Percentiles rank a stretch among this genome's conserved stretches.
These are phyloP conservation scores for Portevinia maculata DNA, from an alignment of 2,888 invertebrate species.

Conservation along the genomic window DNA sequence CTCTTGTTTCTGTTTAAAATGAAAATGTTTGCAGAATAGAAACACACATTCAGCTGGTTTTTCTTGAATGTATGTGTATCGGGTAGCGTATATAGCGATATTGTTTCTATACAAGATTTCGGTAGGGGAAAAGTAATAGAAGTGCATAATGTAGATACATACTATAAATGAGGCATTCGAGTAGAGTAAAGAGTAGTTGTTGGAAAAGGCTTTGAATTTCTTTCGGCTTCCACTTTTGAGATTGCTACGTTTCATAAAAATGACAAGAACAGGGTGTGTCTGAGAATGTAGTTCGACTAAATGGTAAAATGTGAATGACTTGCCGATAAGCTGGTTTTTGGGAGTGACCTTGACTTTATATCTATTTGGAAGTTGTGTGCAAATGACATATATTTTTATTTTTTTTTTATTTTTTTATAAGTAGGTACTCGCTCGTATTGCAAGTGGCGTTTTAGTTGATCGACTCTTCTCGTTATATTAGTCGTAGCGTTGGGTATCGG, in stretches of 20 bases:
- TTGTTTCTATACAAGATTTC: slow-evolving; percentile 35
- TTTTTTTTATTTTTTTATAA: too few species aligned
- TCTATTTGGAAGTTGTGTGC: too few species aligned
- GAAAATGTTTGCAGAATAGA: slow-evolving; percentile 31
- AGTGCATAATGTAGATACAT: slow-evolving; percentile 68
- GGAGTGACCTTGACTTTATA: too few species aligned
- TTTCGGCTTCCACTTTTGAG: slow-evolving; percentile 40
- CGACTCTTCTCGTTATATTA: too few species aligned
- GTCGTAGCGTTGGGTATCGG: too few species aligned
- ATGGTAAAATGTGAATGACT: too few species aligned
- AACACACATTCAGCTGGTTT: slow-evolving; percentile 19
- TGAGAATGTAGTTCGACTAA: background rate
- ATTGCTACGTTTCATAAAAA: slow-evolving; percentile 58
- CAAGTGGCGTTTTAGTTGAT: too few species aligned
- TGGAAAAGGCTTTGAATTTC: slow-evolving; percentile 4
- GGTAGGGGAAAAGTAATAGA: slow-evolving; percentile 55
- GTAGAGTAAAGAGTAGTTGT: slow-evolving; percentile 1
- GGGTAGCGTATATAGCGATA: background rate
- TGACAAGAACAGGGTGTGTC: slow-evolving; percentile 52
- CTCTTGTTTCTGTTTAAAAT: slow-evolving; percentile 71
- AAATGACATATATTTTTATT: too few species aligned
- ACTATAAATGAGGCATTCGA: slow-evolving; percentile 59
- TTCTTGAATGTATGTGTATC: background rate
- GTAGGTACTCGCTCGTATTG: too few species aligned
- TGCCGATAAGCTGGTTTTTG: too few species aligned